Conservation (phyloP, 2,888 invertebrate genomes). For the Choristoneura rosaceana region DNA sequence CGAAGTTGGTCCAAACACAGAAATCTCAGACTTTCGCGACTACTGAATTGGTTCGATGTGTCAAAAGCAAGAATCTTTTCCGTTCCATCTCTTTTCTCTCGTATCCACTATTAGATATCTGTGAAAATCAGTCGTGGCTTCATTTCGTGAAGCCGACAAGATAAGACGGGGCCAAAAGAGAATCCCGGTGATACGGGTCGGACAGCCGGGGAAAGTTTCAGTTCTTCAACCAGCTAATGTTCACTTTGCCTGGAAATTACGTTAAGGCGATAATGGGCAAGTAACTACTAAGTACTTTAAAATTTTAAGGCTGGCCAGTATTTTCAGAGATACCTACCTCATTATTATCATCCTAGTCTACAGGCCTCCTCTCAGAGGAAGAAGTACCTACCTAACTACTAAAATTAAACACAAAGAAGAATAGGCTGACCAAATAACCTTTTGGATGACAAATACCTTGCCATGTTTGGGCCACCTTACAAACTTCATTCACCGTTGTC, state of each 20-base stretch:
- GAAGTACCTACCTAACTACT: no score
- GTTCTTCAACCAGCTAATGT: constrained; percentile 19
- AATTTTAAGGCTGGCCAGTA: background rate
- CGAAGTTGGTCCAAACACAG: no score
- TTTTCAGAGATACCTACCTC: no score
- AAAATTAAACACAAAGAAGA: no score
- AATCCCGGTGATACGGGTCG: constrained; percentile 61
- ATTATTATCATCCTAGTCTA: no score
- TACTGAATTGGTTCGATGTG: constrained; percentile 2
- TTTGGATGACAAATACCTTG: no score
- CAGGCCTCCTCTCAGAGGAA: no score
- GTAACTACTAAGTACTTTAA: background rate
- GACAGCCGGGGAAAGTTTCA: constrained; percentile 55
- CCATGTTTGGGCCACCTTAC: no score
- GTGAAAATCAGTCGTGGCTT: constrained; percentile 50
- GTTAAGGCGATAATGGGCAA: constrained; percentile 25
- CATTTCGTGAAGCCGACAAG: constrained; percentile 53
- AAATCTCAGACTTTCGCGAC: constrained; percentile 5
- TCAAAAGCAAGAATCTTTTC: constrained; percentile 4
- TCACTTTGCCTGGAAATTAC: constrained; percentile 36
- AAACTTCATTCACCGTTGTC: no score
- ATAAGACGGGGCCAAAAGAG: constrained; percentile 56
- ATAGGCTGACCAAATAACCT: no score
- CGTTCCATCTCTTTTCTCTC: constrained; percentile 16
- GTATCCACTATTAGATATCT: constrained; percentile 43